Percentiles rank a stretch among this genome's conserved stretches.
These are phyloP conservation scores for Euzophera pinguis DNA, from an alignment of 2,888 invertebrate species.

Conservation along the genomic window DNA sequence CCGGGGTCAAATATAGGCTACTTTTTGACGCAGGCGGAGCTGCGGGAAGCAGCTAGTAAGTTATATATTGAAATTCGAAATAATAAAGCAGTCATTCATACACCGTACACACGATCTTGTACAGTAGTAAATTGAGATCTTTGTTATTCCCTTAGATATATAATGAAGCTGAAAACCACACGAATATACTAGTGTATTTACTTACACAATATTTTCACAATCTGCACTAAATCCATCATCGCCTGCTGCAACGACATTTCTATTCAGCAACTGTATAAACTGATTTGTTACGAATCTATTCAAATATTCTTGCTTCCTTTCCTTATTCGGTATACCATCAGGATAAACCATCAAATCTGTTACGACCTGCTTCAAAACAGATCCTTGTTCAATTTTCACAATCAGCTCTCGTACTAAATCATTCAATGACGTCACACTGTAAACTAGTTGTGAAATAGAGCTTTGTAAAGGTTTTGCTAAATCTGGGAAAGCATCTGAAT, in stretches of 20 bases:
- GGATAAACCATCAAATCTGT: constrained; percentile 77
- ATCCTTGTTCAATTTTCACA: constrained; percentile 49
- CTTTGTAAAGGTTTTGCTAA: constrained; percentile 85
- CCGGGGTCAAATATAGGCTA: too few species aligned
- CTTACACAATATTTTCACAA: constrained; percentile 74
- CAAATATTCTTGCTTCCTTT: constrained; percentile 50
- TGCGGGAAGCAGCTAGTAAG: too few species aligned
- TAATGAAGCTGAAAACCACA: not conserved
- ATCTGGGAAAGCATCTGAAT: constrained; percentile 87
- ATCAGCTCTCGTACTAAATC: constrained; percentile 73
- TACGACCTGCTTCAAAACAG: constrained; percentile 42
- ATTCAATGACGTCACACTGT: constrained; percentile 80
- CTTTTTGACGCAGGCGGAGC: too few species aligned
- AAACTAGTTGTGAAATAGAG: constrained; percentile 83
- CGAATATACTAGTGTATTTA: not conserved
- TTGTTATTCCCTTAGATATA: too few species aligned
- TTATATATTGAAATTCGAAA: too few species aligned
- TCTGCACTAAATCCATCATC: constrained; percentile 41
- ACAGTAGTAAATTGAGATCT: too few species aligned
- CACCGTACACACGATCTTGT: too few species aligned
- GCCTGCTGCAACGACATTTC: constrained; percentile 31
- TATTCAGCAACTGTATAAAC: constrained; percentile 54
- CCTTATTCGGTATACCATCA: constrained; percentile 37
- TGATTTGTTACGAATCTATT: constrained; percentile 62
- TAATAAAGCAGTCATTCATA: too few species aligned